Base-by-base conservation (phyloP, 1,140 invertebrate genomes). In the Macrobrachium nipponense region DNA sequence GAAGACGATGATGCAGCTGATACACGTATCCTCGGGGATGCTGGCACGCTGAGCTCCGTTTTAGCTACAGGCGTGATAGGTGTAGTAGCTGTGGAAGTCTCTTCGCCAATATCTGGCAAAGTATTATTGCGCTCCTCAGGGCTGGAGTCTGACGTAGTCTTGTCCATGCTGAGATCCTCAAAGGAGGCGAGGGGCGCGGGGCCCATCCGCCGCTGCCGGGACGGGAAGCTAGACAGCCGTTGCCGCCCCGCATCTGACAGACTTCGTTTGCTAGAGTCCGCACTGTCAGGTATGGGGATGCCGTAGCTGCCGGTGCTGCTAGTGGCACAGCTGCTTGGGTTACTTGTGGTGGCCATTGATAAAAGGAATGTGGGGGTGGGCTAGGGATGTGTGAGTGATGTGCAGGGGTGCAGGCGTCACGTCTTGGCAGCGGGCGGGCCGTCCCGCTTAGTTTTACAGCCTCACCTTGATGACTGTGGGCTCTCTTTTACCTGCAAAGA, bases 121-220 rank as follows among this genome's bases (percentile, higher is more conserved):
- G 80, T 78, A 75, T 36, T 36, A 36, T 80, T 80, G 68, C 86
- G 80, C 82, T 87, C 85, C 73, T 87, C 86, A 27, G 88, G 82
- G 86, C 85, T 87, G 64, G 82, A 87, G 79, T 89, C 88, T 51
- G 88, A 89, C 78, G 85, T 89, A 18, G 88, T 89, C 76, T 89
- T 89, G 81, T 89, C 88, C 88, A 89, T 89, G 89, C 95, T 96
- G 90, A 96, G 93, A 92, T 97, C 96, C 93, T 97, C 96, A 91
- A 97, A 97, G 87, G 96, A 97, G 90, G 97, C 96, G 91, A 97
- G 95, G 90, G 97, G 97, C 90, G 97, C 96, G 91, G 96, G 95
- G 91, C 96, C 96, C 93, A 96, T 94, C 91, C 95, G 94, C 80
- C 89, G 86, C 87, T 91, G 91, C 81, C 89, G 88, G 88, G 88